phyloP scores from a whole-genome alignment of 53 echinoderm and acorn worm genomes.

The Glandiceps talaboti region DNA sequence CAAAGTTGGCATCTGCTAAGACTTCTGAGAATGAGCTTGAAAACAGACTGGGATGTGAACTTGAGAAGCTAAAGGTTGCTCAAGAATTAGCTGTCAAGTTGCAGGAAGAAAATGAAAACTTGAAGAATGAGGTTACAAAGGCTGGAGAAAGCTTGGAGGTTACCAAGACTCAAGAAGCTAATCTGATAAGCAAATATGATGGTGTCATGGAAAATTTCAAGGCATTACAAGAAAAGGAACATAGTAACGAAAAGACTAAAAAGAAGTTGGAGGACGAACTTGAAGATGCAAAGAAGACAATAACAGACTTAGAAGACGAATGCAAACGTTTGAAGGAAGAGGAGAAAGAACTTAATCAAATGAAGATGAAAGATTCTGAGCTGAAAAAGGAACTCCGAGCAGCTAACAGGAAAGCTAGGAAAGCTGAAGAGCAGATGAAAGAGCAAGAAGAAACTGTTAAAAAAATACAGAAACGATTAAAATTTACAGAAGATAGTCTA shows the following conservation, averaged over 20 bases:
- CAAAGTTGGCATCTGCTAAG: background rate
- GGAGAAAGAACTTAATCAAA: background rate
- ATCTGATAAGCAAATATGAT: too few relatives aligned
- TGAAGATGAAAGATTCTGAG: background rate
- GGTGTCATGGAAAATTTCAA: too few relatives aligned
- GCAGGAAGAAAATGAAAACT: background rate
- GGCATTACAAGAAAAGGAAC: background rate
- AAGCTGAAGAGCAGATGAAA: conserved; percentile 5
- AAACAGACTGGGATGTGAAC: background rate
- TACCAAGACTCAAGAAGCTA: too few relatives aligned
- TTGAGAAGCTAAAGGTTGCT: background rate
- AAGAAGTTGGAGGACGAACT: background rate
- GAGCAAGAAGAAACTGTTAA: conserved; percentile 9
- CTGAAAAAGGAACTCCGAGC: conserved; percentile 16
- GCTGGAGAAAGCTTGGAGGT: background rate
- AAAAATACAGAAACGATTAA: conserved; percentile 1
- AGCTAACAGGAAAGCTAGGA: conserved; percentile 8
- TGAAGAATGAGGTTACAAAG: background rate
- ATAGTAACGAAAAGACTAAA: background rate
- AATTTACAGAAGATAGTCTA: conserved; percentile 12
- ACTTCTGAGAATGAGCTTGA: background rate
- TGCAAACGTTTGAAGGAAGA: background rate
- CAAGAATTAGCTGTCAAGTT: background rate
- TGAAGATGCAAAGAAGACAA: conserved; percentile 4
- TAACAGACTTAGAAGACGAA: conserved; percentile 4